phyloP scores from a whole-genome alignment of 2,797 vertebrate species.

The Pangasius sanitwongsei region DNA sequence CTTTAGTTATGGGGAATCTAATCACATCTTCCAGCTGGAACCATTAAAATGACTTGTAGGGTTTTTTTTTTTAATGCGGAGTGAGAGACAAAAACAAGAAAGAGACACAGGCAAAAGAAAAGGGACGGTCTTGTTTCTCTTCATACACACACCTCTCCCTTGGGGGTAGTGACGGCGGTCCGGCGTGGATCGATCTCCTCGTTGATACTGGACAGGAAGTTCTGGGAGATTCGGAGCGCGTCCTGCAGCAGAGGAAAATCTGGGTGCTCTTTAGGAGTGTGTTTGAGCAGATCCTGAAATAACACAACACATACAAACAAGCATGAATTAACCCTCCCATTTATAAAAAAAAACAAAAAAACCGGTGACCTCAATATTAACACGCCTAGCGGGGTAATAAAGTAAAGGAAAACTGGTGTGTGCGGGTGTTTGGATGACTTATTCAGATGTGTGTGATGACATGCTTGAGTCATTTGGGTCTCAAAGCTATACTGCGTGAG shows the following conservation, averaged over 20 bases:
- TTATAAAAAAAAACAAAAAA: neutral
- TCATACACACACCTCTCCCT: constrained; percentile 85
- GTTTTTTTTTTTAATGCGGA: no score
- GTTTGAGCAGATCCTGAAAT: constrained; percentile 90
- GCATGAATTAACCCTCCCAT: neutral
- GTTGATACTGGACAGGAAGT: constrained; percentile 98
- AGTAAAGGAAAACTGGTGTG: neutral
- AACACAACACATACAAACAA: constrained; percentile 21
- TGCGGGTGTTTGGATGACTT: neutral
- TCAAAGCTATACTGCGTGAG: neutral
- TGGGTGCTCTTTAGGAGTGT: constrained; percentile 94
- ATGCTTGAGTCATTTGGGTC: neutral
- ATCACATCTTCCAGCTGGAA: neutral
- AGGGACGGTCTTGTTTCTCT: neutral
- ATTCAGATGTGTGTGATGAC: neutral
- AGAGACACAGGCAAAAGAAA: neutral
- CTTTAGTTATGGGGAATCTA: neutral
- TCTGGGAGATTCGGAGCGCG: constrained; percentile 95
- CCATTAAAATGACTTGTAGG: neutral
- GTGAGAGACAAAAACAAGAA: neutral
- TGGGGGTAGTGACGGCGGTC: constrained; percentile 94
- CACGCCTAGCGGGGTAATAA: neutral
- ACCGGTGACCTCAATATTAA: neutral
- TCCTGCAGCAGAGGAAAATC: constrained; percentile 96
- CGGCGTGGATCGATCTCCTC: constrained; percentile 95